These are phyloP conservation scores for Mechanitis messenoides DNA, from an alignment of 2,888 invertebrate genomes.

Conservation along the genomic window DNA sequence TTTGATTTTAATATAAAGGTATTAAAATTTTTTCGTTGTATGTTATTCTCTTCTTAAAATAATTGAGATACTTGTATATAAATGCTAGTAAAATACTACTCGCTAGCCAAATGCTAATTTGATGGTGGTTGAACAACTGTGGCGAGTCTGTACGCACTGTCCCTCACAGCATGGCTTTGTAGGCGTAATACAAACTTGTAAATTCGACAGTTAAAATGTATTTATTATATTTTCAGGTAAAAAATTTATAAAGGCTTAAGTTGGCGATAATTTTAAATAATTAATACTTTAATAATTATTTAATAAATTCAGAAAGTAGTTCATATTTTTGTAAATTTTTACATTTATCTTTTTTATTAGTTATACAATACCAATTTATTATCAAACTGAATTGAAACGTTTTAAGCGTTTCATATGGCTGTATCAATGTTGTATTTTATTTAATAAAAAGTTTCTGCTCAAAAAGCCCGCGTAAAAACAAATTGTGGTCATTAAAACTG, in stretches of 20 bases:
- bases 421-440: not conserved
- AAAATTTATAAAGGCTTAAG: too few species aligned
- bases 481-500: conserved; percentile 6
- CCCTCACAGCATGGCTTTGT: conserved; percentile 67
- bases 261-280: too few species aligned
- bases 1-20: conserved; percentile 22
- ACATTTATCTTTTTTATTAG: too few species aligned
- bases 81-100: conserved; percentile 62
- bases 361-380: too few species aligned
- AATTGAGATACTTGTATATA: conserved; percentile 69
- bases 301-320: too few species aligned
- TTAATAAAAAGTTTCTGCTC: not conserved
- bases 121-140: conserved; percentile 76
- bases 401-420: too few species aligned
- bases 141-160: conserved; percentile 65
- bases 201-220: conserved; percentile 28
- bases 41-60: conserved; percentile 46
- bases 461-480: not conserved
- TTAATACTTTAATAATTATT: too few species aligned
- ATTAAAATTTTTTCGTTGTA: conserved; percentile 47
- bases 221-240: too few species aligned
- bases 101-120: conserved; percentile 75
- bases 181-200: conserved; percentile 60
- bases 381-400: too few species aligned
- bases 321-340: too few species aligned